phyloP scores from a whole-genome alignment of 2,113 vertebrate species.

The Rostratula benghalensis region DNA sequence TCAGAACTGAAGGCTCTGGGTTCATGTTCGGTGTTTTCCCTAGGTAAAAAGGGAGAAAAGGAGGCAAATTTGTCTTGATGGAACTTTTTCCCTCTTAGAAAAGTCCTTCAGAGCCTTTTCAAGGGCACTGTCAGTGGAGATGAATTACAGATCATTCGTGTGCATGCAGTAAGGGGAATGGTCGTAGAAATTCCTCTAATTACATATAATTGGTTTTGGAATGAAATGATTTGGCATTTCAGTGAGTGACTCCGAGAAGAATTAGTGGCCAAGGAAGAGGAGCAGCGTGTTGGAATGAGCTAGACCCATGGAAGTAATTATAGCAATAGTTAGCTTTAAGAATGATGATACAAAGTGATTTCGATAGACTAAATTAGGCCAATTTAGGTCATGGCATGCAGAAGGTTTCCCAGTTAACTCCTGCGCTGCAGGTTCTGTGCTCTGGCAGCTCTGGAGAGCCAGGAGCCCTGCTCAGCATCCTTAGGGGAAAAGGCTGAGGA shows the following conservation, averaged over 20 bases:
- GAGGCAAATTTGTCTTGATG: background rate
- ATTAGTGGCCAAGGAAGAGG: background rate
- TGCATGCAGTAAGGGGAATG: background rate
- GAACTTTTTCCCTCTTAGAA: background rate
- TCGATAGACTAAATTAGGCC: background rate
- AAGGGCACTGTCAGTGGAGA: background rate
- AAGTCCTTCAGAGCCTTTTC: background rate
- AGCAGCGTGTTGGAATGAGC: background rate
- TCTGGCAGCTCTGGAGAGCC: background rate
- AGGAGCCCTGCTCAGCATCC: background rate
- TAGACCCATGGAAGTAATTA: background rate
- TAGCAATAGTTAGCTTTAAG: background rate
- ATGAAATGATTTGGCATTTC: background rate
- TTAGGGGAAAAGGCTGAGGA: background rate
- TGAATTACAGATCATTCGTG: background rate
- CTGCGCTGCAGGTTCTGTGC: background rate
- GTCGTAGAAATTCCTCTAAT: background rate
- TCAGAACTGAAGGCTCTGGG: background rate
- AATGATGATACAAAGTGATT: background rate
- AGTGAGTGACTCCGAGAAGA: background rate
- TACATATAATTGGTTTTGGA: background rate
- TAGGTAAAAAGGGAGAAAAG: background rate
- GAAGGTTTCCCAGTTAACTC: background rate
- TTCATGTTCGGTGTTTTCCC: background rate
- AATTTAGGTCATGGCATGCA: background rate